phyloP scores from a whole-genome alignment of 2,888 invertebrate species.

The Hydrotaea cyrtoneurina region DNA sequence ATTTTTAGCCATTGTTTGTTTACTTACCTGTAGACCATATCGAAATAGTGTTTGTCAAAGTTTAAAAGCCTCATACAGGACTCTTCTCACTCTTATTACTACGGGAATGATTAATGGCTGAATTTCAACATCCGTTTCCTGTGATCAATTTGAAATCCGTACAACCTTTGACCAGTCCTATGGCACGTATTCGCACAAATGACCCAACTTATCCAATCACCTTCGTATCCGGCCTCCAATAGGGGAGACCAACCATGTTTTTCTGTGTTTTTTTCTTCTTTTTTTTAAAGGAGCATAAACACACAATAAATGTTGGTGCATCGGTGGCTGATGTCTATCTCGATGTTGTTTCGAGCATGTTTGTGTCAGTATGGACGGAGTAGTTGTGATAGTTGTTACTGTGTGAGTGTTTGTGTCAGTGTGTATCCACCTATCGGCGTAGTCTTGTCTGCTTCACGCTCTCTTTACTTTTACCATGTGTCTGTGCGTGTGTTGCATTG shows the following conservation, averaged over 20 bases:
- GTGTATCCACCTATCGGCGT: constrained; percentile 40
- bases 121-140: no score
- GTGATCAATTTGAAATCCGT: no score
- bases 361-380: constrained; percentile 20
- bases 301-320: constrained; percentile 11
- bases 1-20: no score
- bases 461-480: constrained; percentile 26
- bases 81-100: no score
- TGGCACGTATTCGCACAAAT: no score
- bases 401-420: constrained; percentile 1
- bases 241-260: neutral
- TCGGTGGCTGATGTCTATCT: constrained; percentile 9
- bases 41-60: no score
- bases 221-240: neutral
- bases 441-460: constrained; percentile 55
- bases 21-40: no score
- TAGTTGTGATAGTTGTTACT: neutral
- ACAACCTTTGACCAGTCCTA: no score
- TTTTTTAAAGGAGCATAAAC: neutral
- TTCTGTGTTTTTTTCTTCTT: no score
- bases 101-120: no score
- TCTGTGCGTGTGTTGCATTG: constrained; percentile 17
- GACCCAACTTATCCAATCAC: neutral
- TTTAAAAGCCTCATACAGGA: no score
- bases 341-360: constrained; percentile 29